Evolutionary conservation across 1,140 invertebrate genomes (phyloP), one percentile per base, ranked within the genome.

Genomic region (Centruroides sculpturatus): DNA sequence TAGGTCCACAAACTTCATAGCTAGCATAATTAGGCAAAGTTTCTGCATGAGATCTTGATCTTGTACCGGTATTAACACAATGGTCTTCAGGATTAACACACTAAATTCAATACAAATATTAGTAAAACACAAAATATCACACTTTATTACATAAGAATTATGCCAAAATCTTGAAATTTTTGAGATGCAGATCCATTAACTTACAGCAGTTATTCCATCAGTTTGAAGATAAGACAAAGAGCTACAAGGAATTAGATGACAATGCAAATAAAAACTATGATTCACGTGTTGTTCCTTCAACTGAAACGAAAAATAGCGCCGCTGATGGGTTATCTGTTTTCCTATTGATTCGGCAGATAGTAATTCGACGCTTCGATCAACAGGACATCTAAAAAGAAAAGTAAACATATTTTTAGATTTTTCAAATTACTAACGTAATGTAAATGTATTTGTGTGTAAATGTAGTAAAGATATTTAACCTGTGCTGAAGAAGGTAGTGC

Each of bases 81-180:
- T 70, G 69, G 47, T 70, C 59, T 50, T 66, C 58, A 12, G 64
- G 66, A 53, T 69, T 64, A 13, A 70, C 64, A 53, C 71, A 72
- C 71, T 72, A 61, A 49, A 52, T 57, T 12, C 34, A 55, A 12
- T 57, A 55, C n/a, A 48, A 36, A 35, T 36, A 55, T 52, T 35
- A 36, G 5, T 41, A 23, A 23, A 23, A 23, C 23, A 23, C 23
- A 23, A 23, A 23, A 23, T 23, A 23, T 23, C 23, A 23, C 2
- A 23, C 23, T 23, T 23, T 23, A 23, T 23, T n/a, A 23, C 23
- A 23, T 23, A 23, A 23, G 23, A 23, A 23, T 23, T 23, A 23
- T 23, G 2, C 23, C 23, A 23, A 23, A 23, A 23, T 23, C 23
- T 23, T 23, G 23, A 23, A 23, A 23, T 2, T 23, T 23, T 23